A percentile compares a stretch with the other conserved stretches of the same genome.
phyloP scores from a whole-genome alignment of 1,140 invertebrate species.

The Neodiprion virginianus region DNA sequence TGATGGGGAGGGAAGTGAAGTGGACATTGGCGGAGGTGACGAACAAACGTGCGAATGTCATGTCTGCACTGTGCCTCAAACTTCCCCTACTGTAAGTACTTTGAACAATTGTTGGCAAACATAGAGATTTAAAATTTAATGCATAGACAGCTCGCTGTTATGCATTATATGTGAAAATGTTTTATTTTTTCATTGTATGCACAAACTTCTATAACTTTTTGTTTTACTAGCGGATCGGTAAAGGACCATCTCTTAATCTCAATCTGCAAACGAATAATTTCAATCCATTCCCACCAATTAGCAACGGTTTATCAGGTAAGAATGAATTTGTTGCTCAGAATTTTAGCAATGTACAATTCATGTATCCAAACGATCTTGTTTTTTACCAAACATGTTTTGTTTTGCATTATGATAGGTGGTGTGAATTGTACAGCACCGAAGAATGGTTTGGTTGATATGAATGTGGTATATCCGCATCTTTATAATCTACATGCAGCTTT shows the following conservation, averaged over 20 bases:
- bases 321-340: neutral
- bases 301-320: conserved; percentile 7
- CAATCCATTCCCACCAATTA: conserved; percentile 27
- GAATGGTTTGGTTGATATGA: neutral
- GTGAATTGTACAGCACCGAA: neutral
- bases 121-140: too few species aligned
- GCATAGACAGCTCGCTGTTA: too few species aligned
- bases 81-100: conserved; percentile 1
- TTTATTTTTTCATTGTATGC: neutral
- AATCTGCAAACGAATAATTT: conserved; percentile 11
- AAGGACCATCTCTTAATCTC: conserved; percentile 13
- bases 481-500: conserved; percentile 25
- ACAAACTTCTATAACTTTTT: neutral
- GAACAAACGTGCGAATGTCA: conserved; percentile 39
- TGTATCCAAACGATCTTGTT: neutral
- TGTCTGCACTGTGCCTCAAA: conserved; percentile 33
- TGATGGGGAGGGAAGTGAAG: conserved; percentile 13
- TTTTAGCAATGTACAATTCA: neutral
- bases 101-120: neutral
- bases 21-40: conserved; percentile 3
- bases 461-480: conserved; percentile 20
- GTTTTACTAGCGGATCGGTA: conserved; percentile 8
- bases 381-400: neutral
- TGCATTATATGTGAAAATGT: too few species aligned
- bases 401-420: neutral